A percentile compares a stretch with the other conserved stretches of the same genome.
Conservation (phyloP, 1,140 invertebrate genomes). For the Drusus annulatus region DNA sequence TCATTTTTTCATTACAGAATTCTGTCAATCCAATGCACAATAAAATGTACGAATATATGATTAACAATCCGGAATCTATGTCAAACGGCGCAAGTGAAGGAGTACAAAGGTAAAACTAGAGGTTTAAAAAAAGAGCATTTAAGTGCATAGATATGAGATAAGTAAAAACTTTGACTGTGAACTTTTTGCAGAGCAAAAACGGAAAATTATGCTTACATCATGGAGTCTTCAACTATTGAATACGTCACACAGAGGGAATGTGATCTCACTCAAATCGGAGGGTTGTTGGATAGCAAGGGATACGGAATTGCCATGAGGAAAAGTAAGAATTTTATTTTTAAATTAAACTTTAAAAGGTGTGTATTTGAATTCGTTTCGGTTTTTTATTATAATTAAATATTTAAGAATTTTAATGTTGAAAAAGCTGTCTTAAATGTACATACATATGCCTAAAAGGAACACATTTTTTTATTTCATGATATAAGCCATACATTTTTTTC, state of each 20-base stretch:
- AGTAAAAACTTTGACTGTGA: no score
- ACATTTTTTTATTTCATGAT: no score
- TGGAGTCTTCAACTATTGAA: constrained; percentile 92
- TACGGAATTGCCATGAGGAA: constrained; percentile 91
- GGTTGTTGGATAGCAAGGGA: constrained; percentile 86
- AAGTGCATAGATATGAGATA: no score
- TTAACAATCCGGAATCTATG: constrained; percentile 78
- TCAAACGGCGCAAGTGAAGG: constrained; percentile 82
- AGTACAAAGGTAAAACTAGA: constrained; percentile 74
- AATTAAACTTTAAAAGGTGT: no score
- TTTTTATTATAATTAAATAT: no score
- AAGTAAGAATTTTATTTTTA: constrained; percentile 67
- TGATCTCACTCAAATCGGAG: constrained; percentile 84
- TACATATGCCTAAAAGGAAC: no score
- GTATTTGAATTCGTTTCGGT: no score
- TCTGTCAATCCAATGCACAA: constrained; percentile 82
- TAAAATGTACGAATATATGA: constrained; percentile 88
- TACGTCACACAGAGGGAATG: constrained; percentile 88
- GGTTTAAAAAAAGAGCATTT: no score
- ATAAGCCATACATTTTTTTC: background rate
- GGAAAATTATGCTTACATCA: constrained; percentile 85
- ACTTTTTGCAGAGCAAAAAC: constrained; percentile 68
- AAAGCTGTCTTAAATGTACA: no score
- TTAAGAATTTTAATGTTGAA: no score
- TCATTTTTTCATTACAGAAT: constrained; percentile 64